Conservation (phyloP, 2,888 invertebrate genomes). For the Pachycephus smyrnensis region DNA sequence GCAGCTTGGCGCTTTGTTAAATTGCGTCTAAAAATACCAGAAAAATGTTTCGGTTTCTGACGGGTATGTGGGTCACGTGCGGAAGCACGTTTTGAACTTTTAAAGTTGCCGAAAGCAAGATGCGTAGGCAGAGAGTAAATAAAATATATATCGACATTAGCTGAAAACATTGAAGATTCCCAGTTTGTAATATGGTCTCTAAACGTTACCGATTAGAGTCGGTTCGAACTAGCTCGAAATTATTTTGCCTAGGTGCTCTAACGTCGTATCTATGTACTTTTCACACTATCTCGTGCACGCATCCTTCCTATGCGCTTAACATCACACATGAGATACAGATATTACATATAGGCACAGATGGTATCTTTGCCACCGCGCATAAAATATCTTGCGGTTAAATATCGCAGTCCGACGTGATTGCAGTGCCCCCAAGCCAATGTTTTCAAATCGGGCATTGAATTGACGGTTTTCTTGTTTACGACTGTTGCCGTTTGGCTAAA, state of each 20-base stretch:
- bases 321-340: not conserved
- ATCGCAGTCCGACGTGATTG: not conserved
- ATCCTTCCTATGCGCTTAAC: not conserved
- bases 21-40: not conserved
- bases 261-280: not conserved
- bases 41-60: not conserved
- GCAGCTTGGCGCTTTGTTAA: not conserved
- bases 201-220: not conserved
- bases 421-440: constrained; percentile 8
- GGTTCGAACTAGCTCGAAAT: not conserved
- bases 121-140: not conserved
- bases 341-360: not conserved
- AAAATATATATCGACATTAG: not conserved
- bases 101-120: not conserved
- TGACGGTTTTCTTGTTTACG: constrained; percentile 21
- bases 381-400: not conserved
- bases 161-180: not conserved
- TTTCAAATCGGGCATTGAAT: constrained; percentile 28
- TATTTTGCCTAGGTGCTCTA: not conserved
- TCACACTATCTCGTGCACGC: not conserved
- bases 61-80: not conserved
- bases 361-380: not conserved
- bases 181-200: not conserved
- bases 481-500: constrained; percentile 20
- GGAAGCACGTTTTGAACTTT: not conserved